Evolutionary conservation across 2,797 vertebrate species (phyloP), one percentile per base, ranked within the genome.

Genomic region (Coregonus sp.): DNA sequence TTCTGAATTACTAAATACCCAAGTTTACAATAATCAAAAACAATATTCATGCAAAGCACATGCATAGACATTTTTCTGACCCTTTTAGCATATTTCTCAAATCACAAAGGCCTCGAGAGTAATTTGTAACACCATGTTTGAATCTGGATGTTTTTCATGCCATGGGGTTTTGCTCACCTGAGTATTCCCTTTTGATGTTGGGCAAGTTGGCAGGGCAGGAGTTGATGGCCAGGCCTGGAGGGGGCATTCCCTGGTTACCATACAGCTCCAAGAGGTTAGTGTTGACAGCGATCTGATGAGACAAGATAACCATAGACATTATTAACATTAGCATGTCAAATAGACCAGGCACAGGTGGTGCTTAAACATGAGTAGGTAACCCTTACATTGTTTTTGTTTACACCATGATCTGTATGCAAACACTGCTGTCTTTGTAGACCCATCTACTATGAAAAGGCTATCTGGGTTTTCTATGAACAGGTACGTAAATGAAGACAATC

Each of bases 171-270:
- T 54, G 63, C 90, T 88, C 90, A 98, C 97, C 96, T 87, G 97
- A 96, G 86, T 97, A 97, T 94, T 99, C 98, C 93, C 97, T 97
- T 96, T 99, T 99, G 88, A 99, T 97, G 90, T 98, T 97, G 88
- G 97, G 94, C 89, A 99, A 95, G 91, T 96, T 98, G 84, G 96
- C 96, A 35, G 97, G 97, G 86, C 97, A 99, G 16, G 98, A 99
- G 94, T 96, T 98, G 94, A 98, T 94, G 86, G 96, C 94, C 61
- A 99, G 92, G 75, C 95, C 94, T 65, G 96, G 95, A 73, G 96
- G 96, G 66, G 96, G 92, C 92, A 98, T 94, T 59, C 95, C 95
- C 89, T 98, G 98, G 91, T 95, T 98, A 83, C 94, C 94, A 69
- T 99, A 99, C 86, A 99, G 94, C 84, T 99, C 98, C 86, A 99